A percentile compares a stretch with the other conserved stretches of the same genome.
These are phyloP conservation scores for Spodoptera littoralis DNA, from an alignment of 2,888 invertebrate species.

Conservation along the genomic window DNA sequence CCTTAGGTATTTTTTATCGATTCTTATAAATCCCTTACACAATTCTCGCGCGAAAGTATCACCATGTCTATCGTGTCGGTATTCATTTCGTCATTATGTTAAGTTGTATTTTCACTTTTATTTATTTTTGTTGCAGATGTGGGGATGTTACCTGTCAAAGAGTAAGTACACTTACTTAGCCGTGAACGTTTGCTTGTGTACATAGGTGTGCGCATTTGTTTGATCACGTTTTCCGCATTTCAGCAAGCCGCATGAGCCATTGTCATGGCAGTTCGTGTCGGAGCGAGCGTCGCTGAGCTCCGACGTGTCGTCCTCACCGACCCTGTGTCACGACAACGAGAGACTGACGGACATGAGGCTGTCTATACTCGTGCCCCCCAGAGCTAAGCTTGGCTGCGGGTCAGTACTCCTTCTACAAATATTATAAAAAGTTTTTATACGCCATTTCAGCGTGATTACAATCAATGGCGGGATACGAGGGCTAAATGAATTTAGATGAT, in stretches of 20 bases:
- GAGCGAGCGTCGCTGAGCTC: conserved; percentile 88
- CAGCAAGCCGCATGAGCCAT: conserved; percentile 92
- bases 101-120: conserved; percentile 4
- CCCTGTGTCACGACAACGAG: conserved; percentile 83
- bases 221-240: conserved; percentile 48
- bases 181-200: conserved; percentile 34
- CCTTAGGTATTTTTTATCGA: background rate
- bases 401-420: conserved; percentile 69
- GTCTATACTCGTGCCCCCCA: conserved; percentile 93
- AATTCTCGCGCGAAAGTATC: conserved; percentile 1
- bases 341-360: conserved; percentile 91
- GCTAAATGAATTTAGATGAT: too few relatives aligned
- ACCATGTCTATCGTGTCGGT: conserved; percentile 3
- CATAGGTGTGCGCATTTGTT: conserved; percentile 46
- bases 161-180: conserved; percentile 90
- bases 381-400: conserved; percentile 95
- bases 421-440: too few relatives aligned
- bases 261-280: conserved; percentile 95
- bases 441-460: too few relatives aligned
- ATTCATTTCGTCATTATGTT: background rate
- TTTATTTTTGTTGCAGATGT: conserved; percentile 92
- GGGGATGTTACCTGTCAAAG: conserved; percentile 97
- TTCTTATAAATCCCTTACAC: background rate
- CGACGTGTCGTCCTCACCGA: conserved; percentile 84
- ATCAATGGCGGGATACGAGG: too few relatives aligned